Percentiles rank a stretch among this genome's conserved stretches.
These are phyloP conservation scores for Parascotia fuliginaria DNA, from an alignment of 2,888 invertebrate species.

Conservation along the genomic window DNA sequence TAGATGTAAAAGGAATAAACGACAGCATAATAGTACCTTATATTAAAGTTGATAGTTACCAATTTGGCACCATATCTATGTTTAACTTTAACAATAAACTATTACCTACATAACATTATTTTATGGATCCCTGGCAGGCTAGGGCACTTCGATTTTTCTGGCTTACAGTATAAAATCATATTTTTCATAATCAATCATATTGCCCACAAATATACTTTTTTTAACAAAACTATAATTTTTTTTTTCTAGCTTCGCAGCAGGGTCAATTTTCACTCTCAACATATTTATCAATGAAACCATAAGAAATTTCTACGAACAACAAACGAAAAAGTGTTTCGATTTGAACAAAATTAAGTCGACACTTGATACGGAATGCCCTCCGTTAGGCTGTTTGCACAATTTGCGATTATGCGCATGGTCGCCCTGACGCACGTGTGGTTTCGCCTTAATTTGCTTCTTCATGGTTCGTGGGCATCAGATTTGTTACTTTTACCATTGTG, in stretches of 20 bases:
- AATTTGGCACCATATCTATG: too few species aligned
- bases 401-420: conserved; percentile 45
- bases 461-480: conserved; percentile 25
- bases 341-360: conserved; percentile 43
- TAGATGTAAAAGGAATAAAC: too few species aligned
- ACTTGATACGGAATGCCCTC: conserved; percentile 38
- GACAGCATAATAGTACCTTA: too few species aligned
- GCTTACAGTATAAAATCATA: too few species aligned
- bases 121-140: too few species aligned
- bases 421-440: conserved; percentile 42
- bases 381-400: conserved; percentile 48
- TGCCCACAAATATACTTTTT: too few species aligned
- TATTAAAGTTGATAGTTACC: too few species aligned
- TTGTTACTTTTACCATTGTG: conserved; percentile 39
- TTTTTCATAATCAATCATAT: too few species aligned
- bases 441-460: conserved; percentile 35
- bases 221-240: too few species aligned
- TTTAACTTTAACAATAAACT: too few species aligned
- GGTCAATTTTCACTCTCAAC: not conserved
- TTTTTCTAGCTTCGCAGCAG: not conserved
- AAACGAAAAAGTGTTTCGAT: conserved; percentile 20
- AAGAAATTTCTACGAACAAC: conserved; percentile 5
- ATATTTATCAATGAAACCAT: conserved; percentile 17
- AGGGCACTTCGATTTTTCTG: too few species aligned
- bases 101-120: too few species aligned